A percentile compares a stretch with the other conserved stretches of the same genome.
phyloP scores from a whole-genome alignment of 2,888 invertebrate species.

The Zeuzera pyrina region DNA sequence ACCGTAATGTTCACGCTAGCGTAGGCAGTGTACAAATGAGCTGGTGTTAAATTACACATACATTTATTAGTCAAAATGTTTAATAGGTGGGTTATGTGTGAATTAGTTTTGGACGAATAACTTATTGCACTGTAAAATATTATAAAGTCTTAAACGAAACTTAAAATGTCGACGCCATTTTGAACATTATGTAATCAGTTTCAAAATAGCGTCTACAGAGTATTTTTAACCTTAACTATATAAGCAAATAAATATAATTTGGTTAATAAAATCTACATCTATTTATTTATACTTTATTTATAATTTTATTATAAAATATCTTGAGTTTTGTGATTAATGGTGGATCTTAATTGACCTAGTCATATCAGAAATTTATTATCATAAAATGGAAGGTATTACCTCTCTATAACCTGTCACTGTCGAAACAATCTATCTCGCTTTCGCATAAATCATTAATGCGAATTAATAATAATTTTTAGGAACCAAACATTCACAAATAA shows the following conservation, averaged over 20 bases:
- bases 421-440: neutral
- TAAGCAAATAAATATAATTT: conserved; percentile 14
- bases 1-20: no score
- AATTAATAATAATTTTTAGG: conserved; percentile 30
- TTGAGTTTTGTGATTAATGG: neutral
- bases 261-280: conserved; percentile 10
- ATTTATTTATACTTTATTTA: conserved; percentile 9
- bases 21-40: no score
- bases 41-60: no score
- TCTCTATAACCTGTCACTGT: conserved; percentile 7
- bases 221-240: conserved; percentile 11
- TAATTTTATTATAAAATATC: conserved; percentile 8
- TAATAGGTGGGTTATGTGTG: no score
- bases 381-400: conserved; percentile 49
- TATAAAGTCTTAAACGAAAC: no score
- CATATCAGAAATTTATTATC: conserved; percentile 26
- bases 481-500: conserved; percentile 32
- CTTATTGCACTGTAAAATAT: no score
- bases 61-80: no score
- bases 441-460: conserved; percentile 1
- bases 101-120: no score
- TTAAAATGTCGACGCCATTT: no score
- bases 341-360: conserved; percentile 55
- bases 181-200: no score
- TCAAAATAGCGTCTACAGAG: conserved; percentile 9